These are phyloP conservation scores for Epizoanthus stellaris DNA, from an alignment of 92 coral and sea anemone genomes.

Conservation along the genomic window DNA sequence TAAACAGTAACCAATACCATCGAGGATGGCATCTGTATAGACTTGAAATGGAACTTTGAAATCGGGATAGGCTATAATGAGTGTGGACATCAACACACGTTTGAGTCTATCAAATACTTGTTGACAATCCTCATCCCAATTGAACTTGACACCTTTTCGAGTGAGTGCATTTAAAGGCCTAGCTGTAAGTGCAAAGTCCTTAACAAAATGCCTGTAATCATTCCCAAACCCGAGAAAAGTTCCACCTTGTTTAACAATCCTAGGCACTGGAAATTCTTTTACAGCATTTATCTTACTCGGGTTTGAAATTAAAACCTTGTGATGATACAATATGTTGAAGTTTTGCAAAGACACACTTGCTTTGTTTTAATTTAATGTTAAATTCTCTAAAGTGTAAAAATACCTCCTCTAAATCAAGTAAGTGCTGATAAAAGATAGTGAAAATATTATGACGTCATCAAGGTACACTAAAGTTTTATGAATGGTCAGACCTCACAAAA, in stretches of 20 bases:
- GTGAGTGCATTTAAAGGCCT: constrained; percentile 40
- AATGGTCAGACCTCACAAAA: constrained; percentile 53
- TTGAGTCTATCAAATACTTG: constrained; percentile 36
- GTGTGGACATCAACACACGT: constrained; percentile 17
- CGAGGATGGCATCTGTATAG: constrained; percentile 43
- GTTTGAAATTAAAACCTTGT: constrained; percentile 48
- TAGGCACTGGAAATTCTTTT: constrained; percentile 60
- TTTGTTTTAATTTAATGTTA: constrained; percentile 59
- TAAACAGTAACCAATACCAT: constrained; percentile 43
- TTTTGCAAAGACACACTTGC: constrained; percentile 63
- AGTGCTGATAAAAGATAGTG: constrained; percentile 48
- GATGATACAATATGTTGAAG: constrained; percentile 74
- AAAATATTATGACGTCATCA: constrained; percentile 63
- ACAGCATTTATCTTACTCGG: constrained; percentile 59
- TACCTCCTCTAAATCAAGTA: constrained; percentile 54
- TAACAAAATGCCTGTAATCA: constrained; percentile 67
- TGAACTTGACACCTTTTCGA: constrained; percentile 21
- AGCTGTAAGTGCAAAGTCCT: constrained; percentile 55
- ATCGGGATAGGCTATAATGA: constrained; percentile 44
- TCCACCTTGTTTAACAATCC: constrained; percentile 50
- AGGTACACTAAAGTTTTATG: constrained; percentile 49
- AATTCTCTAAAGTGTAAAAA: constrained; percentile 53
- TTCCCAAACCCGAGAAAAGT: constrained; percentile 64
- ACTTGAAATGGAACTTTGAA: constrained; percentile 31
- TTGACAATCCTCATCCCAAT: constrained; percentile 42